Evolutionary conservation across 2,113 vertebrate species (phyloP).

Genomic region (Vidua chalybeata): DNA sequence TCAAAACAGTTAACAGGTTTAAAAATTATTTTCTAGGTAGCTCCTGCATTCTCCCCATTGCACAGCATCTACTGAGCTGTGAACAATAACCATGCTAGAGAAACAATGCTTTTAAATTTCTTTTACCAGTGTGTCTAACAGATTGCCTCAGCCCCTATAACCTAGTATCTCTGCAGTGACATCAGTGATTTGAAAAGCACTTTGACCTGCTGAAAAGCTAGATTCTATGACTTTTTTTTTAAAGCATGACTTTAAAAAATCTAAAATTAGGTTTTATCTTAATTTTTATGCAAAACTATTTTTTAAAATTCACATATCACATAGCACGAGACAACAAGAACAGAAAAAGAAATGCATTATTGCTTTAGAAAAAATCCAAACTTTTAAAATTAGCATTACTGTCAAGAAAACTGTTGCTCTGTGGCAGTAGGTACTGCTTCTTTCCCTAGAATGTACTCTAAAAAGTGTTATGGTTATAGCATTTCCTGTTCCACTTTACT

Average conservation of each 20-base stretch:
- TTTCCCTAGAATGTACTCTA: neutral
- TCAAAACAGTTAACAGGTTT: neutral
- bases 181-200: neutral
- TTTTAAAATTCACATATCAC: neutral
- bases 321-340: neutral
- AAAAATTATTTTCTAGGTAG: neutral
- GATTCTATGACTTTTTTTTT: neutral
- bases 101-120: neutral
- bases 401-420: neutral
- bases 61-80: neutral
- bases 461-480: neutral
- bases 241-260: neutral
- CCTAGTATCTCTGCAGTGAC: neutral
- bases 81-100: neutral
- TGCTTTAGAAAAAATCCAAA: neutral
- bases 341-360: neutral
- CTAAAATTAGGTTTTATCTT: neutral
- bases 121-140: neutral
- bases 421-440: neutral
- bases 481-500: neutral
- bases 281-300: neutral
- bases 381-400: neutral
- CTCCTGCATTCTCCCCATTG: neutral
- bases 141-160: neutral
- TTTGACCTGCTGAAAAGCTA: neutral